A percentile compares a stretch with the other conserved stretches of the same genome.
Evolutionary conservation across 2,888 invertebrate species (phyloP).

Genomic region (Leptopilina syphax): DNA sequence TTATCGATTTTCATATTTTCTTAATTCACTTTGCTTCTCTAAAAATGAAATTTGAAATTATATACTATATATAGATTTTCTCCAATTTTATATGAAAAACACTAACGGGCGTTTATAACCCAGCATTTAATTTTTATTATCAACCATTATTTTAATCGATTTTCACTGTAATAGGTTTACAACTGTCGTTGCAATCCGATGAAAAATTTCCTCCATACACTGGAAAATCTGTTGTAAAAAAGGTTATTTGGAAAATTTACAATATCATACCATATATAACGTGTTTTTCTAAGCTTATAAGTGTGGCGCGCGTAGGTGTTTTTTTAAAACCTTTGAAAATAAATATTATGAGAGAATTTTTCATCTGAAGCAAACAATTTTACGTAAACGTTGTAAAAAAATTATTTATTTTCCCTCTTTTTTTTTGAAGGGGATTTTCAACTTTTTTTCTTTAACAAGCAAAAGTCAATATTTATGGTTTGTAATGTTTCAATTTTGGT

Average conservation of each 20-base stretch:
- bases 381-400: not conserved
- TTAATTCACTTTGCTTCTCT: too few relatives aligned
- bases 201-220: not conserved
- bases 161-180: not conserved
- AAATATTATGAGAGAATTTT: constrained; percentile 2
- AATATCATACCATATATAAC: not conserved
- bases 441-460: too few relatives aligned
- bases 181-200: constrained; percentile 1
- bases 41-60: too few relatives aligned
- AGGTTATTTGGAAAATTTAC: not conserved
- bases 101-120: not conserved
- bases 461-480: too few relatives aligned
- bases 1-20: too few relatives aligned
- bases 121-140: constrained; percentile 6
- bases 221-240: constrained; percentile 1
- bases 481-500: too few relatives aligned
- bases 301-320: not conserved
- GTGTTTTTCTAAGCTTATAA: not conserved
- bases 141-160: not conserved
- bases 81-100: not conserved
- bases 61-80: too few relatives aligned
- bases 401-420: too few relatives aligned
- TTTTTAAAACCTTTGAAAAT: not conserved
- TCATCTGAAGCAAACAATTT: not conserved
- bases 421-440: too few relatives aligned